Base-by-base conservation (phyloP, 2,888 invertebrate species). In the Ormyrus thymus region DNA sequence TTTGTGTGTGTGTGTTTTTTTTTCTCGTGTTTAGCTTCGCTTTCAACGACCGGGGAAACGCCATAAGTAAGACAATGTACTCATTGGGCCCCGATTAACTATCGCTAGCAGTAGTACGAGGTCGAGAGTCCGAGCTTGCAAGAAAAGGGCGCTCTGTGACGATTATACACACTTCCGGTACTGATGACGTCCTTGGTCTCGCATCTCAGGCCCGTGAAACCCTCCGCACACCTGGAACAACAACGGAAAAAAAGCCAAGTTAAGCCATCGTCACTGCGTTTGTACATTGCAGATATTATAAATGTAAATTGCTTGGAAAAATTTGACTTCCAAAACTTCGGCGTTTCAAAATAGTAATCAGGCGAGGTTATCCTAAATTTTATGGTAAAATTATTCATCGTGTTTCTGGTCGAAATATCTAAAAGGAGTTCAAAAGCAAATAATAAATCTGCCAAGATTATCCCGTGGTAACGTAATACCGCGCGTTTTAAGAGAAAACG, bases 71-170 rank as follows among this genome's bases (percentile, higher is more conserved):
- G 71, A 79, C 64, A 71, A 62, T 62, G 56, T 84, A 86, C 85
- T 86, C 81, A 85, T 86, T 85, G 89, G 89, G 87, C 87, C 89
- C 89, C 89, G 85, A 83, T 86, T 85, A 87, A 88, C 87, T 89
- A 89, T 89, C 87, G 92, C 92, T 94, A 94, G 92, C 95, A 95
- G 92, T 94, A 94, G 92, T 94, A 94, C 91, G 94, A 94, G 91
- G 93, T 93, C 89, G 93, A 94, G 89, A 94, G 93, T 91, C 95
- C 95, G 92, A 94, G 92, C 92, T 94, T 94, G 94, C 95, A 95
- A 91, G 93, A 93, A 92, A 93, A 94, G 91, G 93, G 92, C 91
- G 93, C 89, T 85, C 89, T 89, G 86, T 89, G 90, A 84, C 89
- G 87, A 84, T 88, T 93, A 94, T 94, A 95, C 95, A 93, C 95